Percentiles rank a stretch among this genome's conserved stretches.
These are phyloP conservation scores for Lepilemur septentrionalis DNA, from an alignment of 2,797 vertebrate species.

Conservation along the genomic window DNA sequence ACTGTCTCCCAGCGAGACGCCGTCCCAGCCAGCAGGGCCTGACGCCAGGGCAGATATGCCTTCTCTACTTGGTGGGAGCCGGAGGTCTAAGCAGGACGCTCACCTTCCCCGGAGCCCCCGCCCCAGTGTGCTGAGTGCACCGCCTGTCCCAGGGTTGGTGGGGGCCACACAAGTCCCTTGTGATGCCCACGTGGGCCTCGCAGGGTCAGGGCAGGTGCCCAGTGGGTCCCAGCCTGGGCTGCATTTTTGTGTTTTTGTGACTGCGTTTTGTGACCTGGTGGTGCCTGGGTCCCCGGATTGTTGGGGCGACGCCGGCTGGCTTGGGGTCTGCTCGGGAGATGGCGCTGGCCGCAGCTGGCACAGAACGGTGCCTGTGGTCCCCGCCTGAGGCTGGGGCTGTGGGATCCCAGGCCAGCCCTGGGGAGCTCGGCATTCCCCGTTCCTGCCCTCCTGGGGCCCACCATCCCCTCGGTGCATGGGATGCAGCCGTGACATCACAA, in stretches of 20 bases:
- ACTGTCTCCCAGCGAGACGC: not conserved
- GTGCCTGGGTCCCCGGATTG: not conserved
- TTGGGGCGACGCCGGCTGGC: fast-evolving
- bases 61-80: fast-evolving
- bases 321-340: not conserved
- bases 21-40: not conserved
- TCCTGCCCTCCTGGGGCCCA: not conserved
- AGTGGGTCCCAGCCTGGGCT: fast-evolving
- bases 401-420: not conserved
- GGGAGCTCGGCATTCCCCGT: not conserved
- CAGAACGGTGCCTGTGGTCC: fast-evolving
- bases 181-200: fast-evolving
- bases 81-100: fast-evolving
- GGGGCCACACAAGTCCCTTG: fast-evolving
- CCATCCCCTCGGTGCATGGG: fast-evolving
- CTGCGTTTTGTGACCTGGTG: no score
- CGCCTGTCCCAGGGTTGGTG: no score
- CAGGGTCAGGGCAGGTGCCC: fast-evolving
- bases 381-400: not conserved
- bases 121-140: not conserved
- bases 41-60: not conserved
- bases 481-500: fast-evolving
- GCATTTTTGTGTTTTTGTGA: not conserved
- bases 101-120: not conserved
- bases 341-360: fast-evolving